These are phyloP conservation scores for Calameuta filiformis DNA, from an alignment of 2,888 invertebrate species.

Conservation along the genomic window DNA sequence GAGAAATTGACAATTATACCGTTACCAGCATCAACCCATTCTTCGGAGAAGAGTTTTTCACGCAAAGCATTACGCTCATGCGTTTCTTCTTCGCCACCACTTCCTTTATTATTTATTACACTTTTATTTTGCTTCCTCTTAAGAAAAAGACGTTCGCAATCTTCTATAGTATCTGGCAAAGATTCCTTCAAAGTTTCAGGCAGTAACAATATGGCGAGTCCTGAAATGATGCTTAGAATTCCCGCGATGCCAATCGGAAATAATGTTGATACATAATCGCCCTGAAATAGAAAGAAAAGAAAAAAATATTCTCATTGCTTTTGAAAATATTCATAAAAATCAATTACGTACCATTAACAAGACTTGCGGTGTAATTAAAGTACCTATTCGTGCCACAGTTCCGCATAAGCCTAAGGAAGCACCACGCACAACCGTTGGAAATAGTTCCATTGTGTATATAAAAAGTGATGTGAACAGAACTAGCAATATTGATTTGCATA, in stretches of 20 bases:
- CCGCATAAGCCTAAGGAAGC: constrained; percentile 66
- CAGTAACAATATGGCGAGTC: constrained; percentile 40
- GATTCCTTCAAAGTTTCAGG: constrained; percentile 48
- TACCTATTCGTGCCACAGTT: constrained; percentile 67
- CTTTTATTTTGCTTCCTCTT: constrained; percentile 18
- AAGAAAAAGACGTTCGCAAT: constrained; percentile 29
- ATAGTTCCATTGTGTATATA: constrained; percentile 61
- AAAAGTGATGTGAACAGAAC: constrained; percentile 66
- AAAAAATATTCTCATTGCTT: neutral
- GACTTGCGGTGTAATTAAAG: constrained; percentile 65
- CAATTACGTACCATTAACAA: constrained; percentile 44
- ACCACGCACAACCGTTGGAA: constrained; percentile 62
- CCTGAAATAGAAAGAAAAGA: constrained; percentile 31
- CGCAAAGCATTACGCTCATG: constrained; percentile 44
- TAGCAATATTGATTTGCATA: constrained; percentile 65
- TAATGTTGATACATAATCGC: constrained; percentile 32
- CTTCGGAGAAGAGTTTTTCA: constrained; percentile 57
- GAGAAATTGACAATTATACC: constrained; percentile 58
- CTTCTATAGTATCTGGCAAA: constrained; percentile 48
- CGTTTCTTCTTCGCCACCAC: constrained; percentile 24
- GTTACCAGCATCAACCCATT: constrained; percentile 60
- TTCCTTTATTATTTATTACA: constrained; percentile 9
- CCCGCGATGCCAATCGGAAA: constrained; percentile 42
- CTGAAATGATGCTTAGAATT: constrained; percentile 44
- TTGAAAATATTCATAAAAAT: neutral